phyloP scores from a whole-genome alignment of 2,113 vertebrate genomes.

The Sapajus apella region DNA sequence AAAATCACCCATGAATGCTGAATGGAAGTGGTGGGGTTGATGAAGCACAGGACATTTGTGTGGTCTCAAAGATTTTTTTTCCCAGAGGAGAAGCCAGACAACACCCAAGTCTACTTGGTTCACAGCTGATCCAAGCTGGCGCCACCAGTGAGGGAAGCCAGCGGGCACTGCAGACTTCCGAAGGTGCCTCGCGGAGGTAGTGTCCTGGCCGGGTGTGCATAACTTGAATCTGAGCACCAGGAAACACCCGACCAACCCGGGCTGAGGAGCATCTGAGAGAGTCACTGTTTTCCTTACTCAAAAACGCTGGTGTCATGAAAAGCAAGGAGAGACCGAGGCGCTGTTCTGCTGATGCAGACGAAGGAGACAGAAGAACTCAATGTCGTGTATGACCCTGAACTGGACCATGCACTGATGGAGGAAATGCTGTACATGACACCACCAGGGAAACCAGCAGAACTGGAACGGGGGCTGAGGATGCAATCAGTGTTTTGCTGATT shows the following conservation, averaged over 20 bases:
- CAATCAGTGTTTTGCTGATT: fast-evolving
- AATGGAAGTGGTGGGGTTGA: not conserved
- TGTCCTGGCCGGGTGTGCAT: fast-evolving
- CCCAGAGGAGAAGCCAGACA: too few species aligned
- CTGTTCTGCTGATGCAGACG: fast-evolving
- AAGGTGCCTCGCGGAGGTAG: fast-evolving
- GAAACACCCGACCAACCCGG: not conserved
- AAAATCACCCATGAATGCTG: fast-evolving
- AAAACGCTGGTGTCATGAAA: not conserved
- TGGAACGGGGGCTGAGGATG: fast-evolving
- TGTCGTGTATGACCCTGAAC: fast-evolving
- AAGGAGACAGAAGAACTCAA: fast-evolving
- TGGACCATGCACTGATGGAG: fast-evolving
- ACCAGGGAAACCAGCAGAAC: fast-evolving
- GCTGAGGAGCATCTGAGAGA: fast-evolving
- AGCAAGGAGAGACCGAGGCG: not conserved
- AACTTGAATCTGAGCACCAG: fast-evolving
- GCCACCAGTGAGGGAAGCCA: not conserved
- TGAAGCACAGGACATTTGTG: fast-evolving
- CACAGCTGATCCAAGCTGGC: too few species aligned
- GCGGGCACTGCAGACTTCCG: fast-evolving
- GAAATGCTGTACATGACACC: fast-evolving
- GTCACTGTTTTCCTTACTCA: not conserved
- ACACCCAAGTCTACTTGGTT: too few species aligned
- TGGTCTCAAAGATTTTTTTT: not conserved